Evolutionary conservation across 1,140 invertebrate genomes (phyloP).

Genomic region (Chelonus insularis): DNA sequence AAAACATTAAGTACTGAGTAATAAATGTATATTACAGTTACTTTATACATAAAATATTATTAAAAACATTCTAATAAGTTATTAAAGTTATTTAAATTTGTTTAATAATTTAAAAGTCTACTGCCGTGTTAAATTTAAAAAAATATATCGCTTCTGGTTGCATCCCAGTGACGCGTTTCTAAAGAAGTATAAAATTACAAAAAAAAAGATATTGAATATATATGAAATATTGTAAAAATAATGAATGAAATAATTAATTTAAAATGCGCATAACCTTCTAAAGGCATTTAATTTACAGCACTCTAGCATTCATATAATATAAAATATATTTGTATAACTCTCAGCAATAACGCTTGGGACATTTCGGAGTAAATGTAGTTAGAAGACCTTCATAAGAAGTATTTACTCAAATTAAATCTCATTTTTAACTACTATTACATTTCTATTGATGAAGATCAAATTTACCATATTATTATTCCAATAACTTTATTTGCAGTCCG

Average conservation of each 20-base stretch:
- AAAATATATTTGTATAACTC: conserved; percentile 31
- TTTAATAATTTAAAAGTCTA: no score
- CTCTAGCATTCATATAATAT: conserved; percentile 60
- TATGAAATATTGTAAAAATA: neutral
- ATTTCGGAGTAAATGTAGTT: neutral
- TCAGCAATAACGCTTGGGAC: conserved; percentile 3
- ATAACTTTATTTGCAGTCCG: neutral
- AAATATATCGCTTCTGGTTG: neutral
- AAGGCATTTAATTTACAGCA: conserved; percentile 61
- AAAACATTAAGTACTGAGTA: no score
- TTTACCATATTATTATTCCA: no score
- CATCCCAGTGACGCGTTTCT: conserved; percentile 9
- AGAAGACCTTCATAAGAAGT: no score
- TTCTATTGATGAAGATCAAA: no score
- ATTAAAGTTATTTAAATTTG: no score
- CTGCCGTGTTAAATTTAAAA: neutral
- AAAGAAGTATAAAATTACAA: conserved; percentile 17
- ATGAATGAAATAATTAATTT: neutral
- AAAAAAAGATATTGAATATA: conserved; percentile 17
- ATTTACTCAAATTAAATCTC: no score
- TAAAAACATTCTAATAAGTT: no score
- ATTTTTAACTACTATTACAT: no score
- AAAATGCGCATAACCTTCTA: conserved; percentile 55
- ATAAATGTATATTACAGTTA: no score
- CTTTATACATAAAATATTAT: no score